phyloP scores from a whole-genome alignment of 2,888 invertebrate genomes.

The Cantharis rufa region DNA sequence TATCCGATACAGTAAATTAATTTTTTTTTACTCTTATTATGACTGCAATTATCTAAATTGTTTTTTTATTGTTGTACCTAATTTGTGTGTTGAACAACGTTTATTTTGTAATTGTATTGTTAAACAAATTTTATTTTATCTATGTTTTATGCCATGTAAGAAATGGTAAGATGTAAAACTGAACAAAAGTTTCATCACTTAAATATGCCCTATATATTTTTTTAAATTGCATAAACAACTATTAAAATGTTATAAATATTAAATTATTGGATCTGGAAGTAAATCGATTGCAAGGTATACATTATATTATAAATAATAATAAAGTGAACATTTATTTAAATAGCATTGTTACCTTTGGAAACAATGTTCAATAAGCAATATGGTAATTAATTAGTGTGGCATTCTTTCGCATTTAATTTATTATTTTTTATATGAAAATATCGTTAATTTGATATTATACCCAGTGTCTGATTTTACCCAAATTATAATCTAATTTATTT shows the following conservation, averaged over 20 bases:
- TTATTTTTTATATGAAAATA: neutral
- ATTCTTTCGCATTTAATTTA: neutral
- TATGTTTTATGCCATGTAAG: neutral
- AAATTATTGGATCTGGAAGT: neutral
- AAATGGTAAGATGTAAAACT: neutral
- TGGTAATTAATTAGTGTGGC: neutral
- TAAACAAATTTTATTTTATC: neutral
- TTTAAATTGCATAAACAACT: neutral
- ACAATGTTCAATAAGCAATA: neutral
- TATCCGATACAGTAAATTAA: slow-evolving; percentile 26
- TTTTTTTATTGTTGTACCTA: neutral
- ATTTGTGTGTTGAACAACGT: neutral
- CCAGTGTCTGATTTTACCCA: too few relatives aligned
- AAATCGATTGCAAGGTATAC: neutral
- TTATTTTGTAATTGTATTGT: neutral
- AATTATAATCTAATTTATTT: too few relatives aligned
- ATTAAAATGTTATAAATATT: neutral
- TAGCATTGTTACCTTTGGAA: neutral
- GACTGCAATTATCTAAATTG: slow-evolving; percentile 18
- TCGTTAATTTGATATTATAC: too few relatives aligned
- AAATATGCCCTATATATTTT: neutral
- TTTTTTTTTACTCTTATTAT: slow-evolving; percentile 15
- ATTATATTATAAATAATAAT: neutral
- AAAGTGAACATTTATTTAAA: neutral
- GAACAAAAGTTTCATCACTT: neutral